Percentiles rank a stretch among this genome's conserved stretches.
Evolutionary conservation across 2,888 invertebrate species (phyloP).

Genomic region (Magallana nippona): DNA sequence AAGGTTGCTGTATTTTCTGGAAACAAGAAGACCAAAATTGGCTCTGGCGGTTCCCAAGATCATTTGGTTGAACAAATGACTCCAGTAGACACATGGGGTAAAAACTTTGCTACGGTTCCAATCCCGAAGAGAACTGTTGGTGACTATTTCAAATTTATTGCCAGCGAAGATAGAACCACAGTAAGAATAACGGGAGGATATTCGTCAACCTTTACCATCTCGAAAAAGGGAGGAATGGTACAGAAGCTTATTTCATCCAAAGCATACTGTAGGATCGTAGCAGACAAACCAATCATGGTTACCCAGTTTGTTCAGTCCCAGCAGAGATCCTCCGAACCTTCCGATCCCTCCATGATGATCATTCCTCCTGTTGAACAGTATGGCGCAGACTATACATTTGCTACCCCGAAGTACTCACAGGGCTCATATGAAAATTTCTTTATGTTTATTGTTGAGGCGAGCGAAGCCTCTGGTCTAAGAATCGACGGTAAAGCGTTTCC

Average conservation of each 20-base stretch:
- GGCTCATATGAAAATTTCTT: constrained; percentile 60
- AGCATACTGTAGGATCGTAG: constrained; percentile 49
- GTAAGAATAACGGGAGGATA: constrained; percentile 47
- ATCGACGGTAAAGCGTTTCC: constrained; percentile 53
- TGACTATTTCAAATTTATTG: constrained; percentile 59
- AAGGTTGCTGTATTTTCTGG: constrained; percentile 65
- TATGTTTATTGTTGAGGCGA: constrained; percentile 57
- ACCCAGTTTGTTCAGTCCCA: constrained; percentile 64
- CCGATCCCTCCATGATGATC: constrained; percentile 68
- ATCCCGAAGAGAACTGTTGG: constrained; percentile 60
- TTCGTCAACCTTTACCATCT: constrained; percentile 39
- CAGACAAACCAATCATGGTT: constrained; percentile 59
- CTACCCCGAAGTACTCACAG: constrained; percentile 62
- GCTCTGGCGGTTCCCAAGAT: constrained; percentile 2
- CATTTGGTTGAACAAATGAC: constrained; percentile 65
- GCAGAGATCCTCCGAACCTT: constrained; percentile 53
- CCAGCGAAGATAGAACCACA: constrained; percentile 47
- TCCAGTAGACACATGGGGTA: constrained; percentile 65
- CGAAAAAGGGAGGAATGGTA: constrained; percentile 42
- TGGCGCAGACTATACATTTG: constrained; percentile 49
- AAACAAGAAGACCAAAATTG: constrained; percentile 55
- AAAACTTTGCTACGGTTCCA: constrained; percentile 59
- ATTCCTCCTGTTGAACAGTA: constrained; percentile 68
- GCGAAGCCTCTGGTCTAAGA: constrained; percentile 53
- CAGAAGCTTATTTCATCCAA: constrained; percentile 47